Conservation (phyloP, 2,888 invertebrate species). For the Limulus polyphemus region DNA sequence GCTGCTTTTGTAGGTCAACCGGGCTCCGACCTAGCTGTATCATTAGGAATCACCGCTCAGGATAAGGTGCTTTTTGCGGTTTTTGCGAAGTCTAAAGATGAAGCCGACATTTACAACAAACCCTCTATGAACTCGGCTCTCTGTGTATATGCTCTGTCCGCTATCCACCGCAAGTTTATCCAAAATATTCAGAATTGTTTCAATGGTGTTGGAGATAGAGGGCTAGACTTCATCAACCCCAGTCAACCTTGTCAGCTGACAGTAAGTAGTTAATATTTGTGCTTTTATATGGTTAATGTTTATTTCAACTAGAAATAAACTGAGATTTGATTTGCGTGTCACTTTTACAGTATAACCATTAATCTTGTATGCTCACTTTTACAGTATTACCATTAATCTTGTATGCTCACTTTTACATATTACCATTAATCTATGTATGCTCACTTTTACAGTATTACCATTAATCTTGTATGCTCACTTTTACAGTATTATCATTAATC, state of each 20-base stretch:
- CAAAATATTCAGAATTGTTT: slow-evolving; percentile 93
- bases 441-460: no score
- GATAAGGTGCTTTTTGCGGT: slow-evolving; percentile 93
- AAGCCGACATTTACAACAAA: slow-evolving; percentile 32
- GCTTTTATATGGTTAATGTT: no score
- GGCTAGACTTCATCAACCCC: slow-evolving; percentile 84
- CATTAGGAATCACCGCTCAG: slow-evolving; percentile 75
- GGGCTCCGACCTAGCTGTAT: slow-evolving; percentile 78
- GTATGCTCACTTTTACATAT: no score
- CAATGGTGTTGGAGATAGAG: slow-evolving; percentile 72
- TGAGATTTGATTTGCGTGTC: no score
- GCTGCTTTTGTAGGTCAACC: slow-evolving; percentile 91
- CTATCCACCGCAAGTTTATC: slow-evolving; percentile 84
- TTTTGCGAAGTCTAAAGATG: slow-evolving; percentile 66
- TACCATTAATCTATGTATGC: no score
- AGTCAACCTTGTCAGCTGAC: slow-evolving; percentile 76
- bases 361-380: no score
- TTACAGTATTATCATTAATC: no score
- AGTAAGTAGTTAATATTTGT: slow-evolving; percentile 43
- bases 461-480: no score
- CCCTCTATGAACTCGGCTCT: slow-evolving; percentile 60
- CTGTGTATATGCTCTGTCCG: slow-evolving; percentile 86
- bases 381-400: no score
- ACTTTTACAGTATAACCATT: no score
- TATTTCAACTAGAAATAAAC: no score